A percentile compares a stretch with the other conserved stretches of the same genome.
phyloP scores from a whole-genome alignment of 64 coral and sea anemone species.

The Pocillopora verrucosa region DNA sequence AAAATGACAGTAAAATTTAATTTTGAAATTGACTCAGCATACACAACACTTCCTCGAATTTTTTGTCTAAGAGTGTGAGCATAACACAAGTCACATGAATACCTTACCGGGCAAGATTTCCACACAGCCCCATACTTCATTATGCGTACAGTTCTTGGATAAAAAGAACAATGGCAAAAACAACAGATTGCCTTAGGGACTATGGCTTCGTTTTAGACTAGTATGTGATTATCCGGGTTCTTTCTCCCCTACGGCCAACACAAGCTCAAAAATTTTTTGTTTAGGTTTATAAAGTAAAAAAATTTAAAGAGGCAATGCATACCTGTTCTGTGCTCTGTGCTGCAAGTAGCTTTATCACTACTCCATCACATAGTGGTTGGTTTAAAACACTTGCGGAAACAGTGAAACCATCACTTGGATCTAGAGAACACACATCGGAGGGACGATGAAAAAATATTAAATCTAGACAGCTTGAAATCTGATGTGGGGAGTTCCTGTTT shows the following conservation, averaged over 20 bases:
- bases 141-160: too few relatives aligned
- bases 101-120: too few relatives aligned
- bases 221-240: not conserved
- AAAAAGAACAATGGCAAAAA: too few relatives aligned
- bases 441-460: not conserved
- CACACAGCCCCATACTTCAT: too few relatives aligned
- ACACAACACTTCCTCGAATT: not conserved
- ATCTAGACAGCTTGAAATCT: not conserved
- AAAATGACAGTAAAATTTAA: not conserved
- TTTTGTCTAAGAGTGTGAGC: too few relatives aligned
- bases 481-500: too few relatives aligned
- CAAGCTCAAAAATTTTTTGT: too few relatives aligned
- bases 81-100: too few relatives aligned
- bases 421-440: not conserved
- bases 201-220: too few relatives aligned
- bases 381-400: not conserved
- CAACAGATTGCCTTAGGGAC: too few relatives aligned
- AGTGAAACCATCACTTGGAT: not conserved
- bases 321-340: conserved; percentile 1
- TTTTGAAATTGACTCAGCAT: not conserved
- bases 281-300: too few relatives aligned
- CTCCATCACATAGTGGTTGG: not conserved
- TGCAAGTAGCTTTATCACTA: not conserved
- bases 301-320: not conserved
- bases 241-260: too few relatives aligned